phyloP scores from a whole-genome alignment of 2,797 vertebrate genomes.

The Sternotherus odoratus region DNA sequence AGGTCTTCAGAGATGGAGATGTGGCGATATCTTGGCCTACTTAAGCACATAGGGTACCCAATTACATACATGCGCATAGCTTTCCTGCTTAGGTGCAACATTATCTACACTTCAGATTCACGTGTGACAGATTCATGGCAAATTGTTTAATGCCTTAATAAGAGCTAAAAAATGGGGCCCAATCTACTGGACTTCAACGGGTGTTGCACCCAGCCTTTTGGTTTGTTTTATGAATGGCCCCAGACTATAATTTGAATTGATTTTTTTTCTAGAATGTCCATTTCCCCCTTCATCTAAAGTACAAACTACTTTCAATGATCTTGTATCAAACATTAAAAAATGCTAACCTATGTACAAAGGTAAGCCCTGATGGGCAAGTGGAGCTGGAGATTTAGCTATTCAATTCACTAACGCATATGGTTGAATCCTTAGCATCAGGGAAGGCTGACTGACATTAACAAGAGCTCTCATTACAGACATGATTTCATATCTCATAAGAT shows the following conservation, averaged over 20 bases:
- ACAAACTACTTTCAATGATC: constrained; percentile 50
- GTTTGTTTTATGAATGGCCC: constrained; percentile 28
- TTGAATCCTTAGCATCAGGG: constrained; percentile 60
- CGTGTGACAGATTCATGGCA: not conserved
- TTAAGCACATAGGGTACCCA: constrained; percentile 3
- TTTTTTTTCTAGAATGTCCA: not conserved
- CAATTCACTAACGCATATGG: constrained; percentile 55
- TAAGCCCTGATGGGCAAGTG: constrained; percentile 48
- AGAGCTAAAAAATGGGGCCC: not conserved
- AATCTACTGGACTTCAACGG: not conserved
- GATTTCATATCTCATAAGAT: constrained; percentile 67
- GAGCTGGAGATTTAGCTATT: constrained; percentile 37
- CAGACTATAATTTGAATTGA: not conserved
- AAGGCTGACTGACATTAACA: constrained; percentile 61
- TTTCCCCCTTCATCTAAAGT: constrained; percentile 30
- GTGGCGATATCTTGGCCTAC: not conserved
- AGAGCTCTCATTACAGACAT: constrained; percentile 66
- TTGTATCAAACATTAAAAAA: constrained; percentile 61
- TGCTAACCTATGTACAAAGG: constrained; percentile 62
- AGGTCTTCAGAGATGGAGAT: not conserved
- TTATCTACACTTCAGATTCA: not conserved
- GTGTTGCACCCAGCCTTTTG: not conserved
- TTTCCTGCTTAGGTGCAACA: not conserved
- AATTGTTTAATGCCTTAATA: not conserved
- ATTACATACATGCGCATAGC: not conserved